phyloP scores from a whole-genome alignment of 2,888 invertebrate species.

The Escarpia spicata region DNA sequence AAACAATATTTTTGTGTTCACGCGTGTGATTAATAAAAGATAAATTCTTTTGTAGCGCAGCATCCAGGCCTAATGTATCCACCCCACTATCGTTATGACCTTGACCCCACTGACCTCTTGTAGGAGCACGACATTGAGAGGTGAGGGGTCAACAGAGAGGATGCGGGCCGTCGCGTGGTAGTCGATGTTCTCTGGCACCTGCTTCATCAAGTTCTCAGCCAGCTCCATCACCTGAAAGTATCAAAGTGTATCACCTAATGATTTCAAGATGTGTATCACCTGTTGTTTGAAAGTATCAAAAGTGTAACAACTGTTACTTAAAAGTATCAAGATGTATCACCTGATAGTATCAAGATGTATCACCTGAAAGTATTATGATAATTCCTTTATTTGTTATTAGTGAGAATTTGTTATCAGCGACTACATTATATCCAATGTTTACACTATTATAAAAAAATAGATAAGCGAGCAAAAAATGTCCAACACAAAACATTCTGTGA shows the following conservation, averaged over 20 bases:
- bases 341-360: too few species aligned
- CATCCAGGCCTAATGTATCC: neutral
- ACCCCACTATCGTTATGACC: neutral
- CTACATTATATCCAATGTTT: too few species aligned
- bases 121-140: conserved; percentile 84
- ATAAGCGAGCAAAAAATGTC: too few species aligned
- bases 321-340: neutral
- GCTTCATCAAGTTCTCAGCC: conserved; percentile 77
- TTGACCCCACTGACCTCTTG: conserved; percentile 77
- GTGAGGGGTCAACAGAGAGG: conserved; percentile 79
- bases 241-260: conserved; percentile 63
- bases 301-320: neutral
- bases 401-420: too few species aligned
- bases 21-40: too few species aligned
- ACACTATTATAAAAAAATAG: too few species aligned
- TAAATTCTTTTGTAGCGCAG: too few species aligned
- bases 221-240: conserved; percentile 72
- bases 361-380: neutral
- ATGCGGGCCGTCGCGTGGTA: conserved; percentile 80
- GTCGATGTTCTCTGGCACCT: conserved; percentile 80
- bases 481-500: too few species aligned
- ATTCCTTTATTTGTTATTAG: too few species aligned
- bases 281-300: neutral
- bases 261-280: neutral
- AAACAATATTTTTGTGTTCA: too few species aligned